Evolutionary conservation across 2,113 vertebrate species (phyloP), one percentile per base, ranked within the genome.

Genomic region (Fulica atra): DNA sequence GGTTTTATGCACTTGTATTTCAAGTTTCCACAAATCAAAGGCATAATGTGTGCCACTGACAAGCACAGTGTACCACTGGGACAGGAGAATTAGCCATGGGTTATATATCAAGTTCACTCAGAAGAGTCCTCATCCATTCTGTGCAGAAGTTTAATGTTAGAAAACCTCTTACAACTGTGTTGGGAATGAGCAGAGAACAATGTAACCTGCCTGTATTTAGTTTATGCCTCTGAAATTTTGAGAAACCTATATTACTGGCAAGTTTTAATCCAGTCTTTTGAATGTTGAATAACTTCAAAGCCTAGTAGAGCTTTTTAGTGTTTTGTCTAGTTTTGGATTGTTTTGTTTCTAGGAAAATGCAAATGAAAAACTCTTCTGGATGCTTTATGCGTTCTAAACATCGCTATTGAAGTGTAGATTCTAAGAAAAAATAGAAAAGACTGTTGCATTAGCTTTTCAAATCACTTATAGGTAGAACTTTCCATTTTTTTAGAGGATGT

Each of bases 251-350:
- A 18, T 4, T 26, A 3, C 5, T 71, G 11, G 4, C 7, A 84
- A 54, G 11, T n/a, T 69, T 44, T 71, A 63, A 63, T 40, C 50
- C 20, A 53, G 11, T 42, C 46, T 64, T 78, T 66, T 81, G 16
- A 31, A 86, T 9, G 4, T 1, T 56, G 19, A 81, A 66, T 28
- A 71, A 13, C 5, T n/a, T 87, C 21, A 59, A 68, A 88, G 19
- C 5, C 1, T 35, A 19, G 5, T 5, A n/a, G 4, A 3, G 2
- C 1, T 4, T 46, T 61, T 7, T 29, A 2, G 7, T 6, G 5
- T 24, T 40, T n/a, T 21, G 12, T 28, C 69, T 68, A 7, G 9
- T 6, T 8, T 69, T 31, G 7, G 2, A 4, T n/a, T 28, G 3
- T 6, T 44, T 38, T 18, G 2, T 2, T 56, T 95, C 61, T 29